A percentile compares a stretch with the other conserved stretches of the same genome.
These are phyloP conservation scores for Aquatica leii DNA, from an alignment of 2,888 invertebrate species.

Conservation along the genomic window DNA sequence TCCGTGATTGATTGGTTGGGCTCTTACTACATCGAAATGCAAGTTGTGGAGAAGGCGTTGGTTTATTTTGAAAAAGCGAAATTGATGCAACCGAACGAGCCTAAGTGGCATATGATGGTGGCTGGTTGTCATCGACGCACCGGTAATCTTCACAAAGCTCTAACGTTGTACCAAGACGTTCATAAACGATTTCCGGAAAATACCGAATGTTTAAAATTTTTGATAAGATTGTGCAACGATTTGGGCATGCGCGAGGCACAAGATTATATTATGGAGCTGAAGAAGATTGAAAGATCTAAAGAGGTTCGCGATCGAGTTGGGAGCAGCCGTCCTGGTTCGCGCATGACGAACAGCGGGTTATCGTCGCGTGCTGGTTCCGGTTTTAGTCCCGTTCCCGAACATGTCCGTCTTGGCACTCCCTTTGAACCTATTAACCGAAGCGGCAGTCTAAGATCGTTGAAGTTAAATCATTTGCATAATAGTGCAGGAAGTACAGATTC, in stretches of 20 bases:
- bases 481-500: constrained; percentile 58
- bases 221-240: constrained; percentile 89
- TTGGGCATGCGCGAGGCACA: constrained; percentile 90
- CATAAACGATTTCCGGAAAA: constrained; percentile 94
- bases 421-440: constrained; percentile 49
- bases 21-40: constrained; percentile 87
- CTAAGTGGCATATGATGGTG: constrained; percentile 85
- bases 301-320: constrained; percentile 67
- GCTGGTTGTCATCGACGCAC: constrained; percentile 85
- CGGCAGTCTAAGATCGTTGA: constrained; percentile 49
- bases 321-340: constrained; percentile 66
- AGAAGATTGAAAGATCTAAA: constrained; percentile 69
- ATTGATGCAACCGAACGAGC: constrained; percentile 77
- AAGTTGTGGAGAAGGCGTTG: constrained; percentile 87
- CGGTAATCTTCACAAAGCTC: constrained; percentile 68
- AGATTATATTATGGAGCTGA: constrained; percentile 84
- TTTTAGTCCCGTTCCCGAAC: constrained; percentile 63
- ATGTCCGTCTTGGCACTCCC: constrained; percentile 50
- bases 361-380: constrained; percentile 67
- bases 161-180: constrained; percentile 84
- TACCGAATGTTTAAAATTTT: constrained; percentile 87
- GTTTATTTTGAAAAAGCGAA: constrained; percentile 83
- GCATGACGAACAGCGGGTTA: constrained; percentile 65
- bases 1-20: constrained; percentile 89
- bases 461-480: constrained; percentile 50